Evolutionary conservation across 2,888 invertebrate species (phyloP), one percentile per base, ranked within the genome.

Genomic region (Celastrina argiolus): DNA sequence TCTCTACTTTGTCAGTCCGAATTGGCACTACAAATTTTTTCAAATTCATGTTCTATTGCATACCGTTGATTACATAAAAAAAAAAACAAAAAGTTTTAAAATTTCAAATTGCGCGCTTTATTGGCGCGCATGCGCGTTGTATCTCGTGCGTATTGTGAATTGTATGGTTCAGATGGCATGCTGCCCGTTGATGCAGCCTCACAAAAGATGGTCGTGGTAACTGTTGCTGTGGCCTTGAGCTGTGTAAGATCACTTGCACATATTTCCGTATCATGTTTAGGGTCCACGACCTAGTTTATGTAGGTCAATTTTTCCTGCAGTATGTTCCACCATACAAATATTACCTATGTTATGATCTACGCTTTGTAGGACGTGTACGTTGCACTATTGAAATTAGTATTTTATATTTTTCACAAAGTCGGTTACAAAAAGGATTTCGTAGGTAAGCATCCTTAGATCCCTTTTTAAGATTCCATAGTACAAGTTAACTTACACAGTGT

Each of bases 81-180:
- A 56, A n/a, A 18, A 63, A 39, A 26, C 14, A 36, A 39, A 1
- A 0, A 16, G 31, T 63, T 64, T 61, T 56, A 67, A 67, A 67
- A 67, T 68, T 56, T 31, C 2, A 69, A 69, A 64, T 78, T n/a
- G 72, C 71, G 74, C 75, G 22, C 31, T 61, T 39, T 80, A 78
- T 80, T 80, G 85, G 86, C 85, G 83, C 78, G 82, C 85, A 81
- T 84, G 87, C 85, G 85, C 83, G 78, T 74, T 74, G 74, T 18
- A 63, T 64, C 67, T 66, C 77, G 75, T 79, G 79, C 81, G 81
- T 81, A 84, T 84, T 87, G 66, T 71, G 74, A 74, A 69, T 68
- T 63, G 68, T 67, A 64, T 68, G 71, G 76, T 78, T 76, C 72
- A 76, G 78, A 76, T 79, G 78, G 80, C 81, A 79, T 79, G 78